Base-by-base conservation (phyloP, 2,888 invertebrate genomes). In the Eristalis tenax region DNA sequence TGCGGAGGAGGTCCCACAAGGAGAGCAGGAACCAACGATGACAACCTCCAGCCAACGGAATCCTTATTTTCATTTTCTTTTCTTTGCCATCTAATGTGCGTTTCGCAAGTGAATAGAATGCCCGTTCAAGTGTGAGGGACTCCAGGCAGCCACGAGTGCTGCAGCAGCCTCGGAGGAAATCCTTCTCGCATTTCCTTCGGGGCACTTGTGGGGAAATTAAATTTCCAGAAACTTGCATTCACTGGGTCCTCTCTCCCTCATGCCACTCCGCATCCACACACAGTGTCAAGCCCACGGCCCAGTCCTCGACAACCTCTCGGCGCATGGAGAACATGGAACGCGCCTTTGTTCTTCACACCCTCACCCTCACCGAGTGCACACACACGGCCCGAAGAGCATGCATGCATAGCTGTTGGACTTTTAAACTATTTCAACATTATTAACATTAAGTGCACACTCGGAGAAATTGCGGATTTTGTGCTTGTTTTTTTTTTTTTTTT, bases 191-290 rank as follows among this genome's bases (percentile, higher is more conserved):
- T 78, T 71, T 78, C 78, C 83, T 70, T 59, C 10, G 75, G 73
- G 83, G 64, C 78, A 78, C 69, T 83, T 79, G 74, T 74, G 83
- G 65, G 68, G 63, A 79, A 79, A 83, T 78, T 79, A 79, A 79
- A 79, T 83, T 75, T 83, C 65, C 83, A 79, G 64, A 83, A 74
- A 83, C 79, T 83, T 68, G 66, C 64, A 65, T 68, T 63, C 63
- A 68, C 56, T 26, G 57, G 32, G 15, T 32, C 18, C 5, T 13
- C 5, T 13, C 22, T 3, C 57, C 57, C 56, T 4, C 32, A 26
- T 15, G 18, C 66, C 50, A 43, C 32, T n/a, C 43, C 22, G 23
- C 8, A 22, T 26, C 6, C 32, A 32, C 5, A 1, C n/a, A 18
- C 50, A 59, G 26, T 57, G 64, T 22, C 43, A 23, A 18, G 10